Conservation (phyloP, 1,140 invertebrate species). For the Solen grandis region DNA sequence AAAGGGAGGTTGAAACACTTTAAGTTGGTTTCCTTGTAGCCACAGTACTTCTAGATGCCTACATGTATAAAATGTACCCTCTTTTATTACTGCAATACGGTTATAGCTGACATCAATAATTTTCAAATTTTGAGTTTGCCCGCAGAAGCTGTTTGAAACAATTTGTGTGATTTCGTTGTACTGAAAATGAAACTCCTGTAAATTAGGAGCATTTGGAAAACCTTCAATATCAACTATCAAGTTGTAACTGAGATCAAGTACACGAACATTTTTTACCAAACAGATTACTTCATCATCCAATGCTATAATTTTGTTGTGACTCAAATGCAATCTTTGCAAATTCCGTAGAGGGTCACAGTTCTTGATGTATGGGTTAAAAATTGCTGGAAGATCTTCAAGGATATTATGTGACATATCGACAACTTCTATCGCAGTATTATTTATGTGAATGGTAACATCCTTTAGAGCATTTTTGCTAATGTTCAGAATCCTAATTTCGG, state of each 20-base stretch:
- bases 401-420: constrained; percentile 20
- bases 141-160: too few species aligned
- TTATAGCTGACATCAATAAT: constrained; percentile 18
- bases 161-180: too few species aligned
- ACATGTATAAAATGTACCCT: constrained; percentile 2
- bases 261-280: too few species aligned
- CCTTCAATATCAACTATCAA: too few species aligned
- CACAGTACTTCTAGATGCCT: constrained; percentile 1
- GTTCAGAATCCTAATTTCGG: neutral
- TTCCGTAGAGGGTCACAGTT: neutral
- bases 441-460: neutral
- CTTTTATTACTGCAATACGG: neutral
- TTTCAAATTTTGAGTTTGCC: neutral
- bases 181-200: too few species aligned
- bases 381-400: neutral
- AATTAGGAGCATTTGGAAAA: too few species aligned
- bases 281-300: neutral
- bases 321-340: neutral
- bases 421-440: neutral
- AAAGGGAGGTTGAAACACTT: neutral
- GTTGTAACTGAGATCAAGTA: too few species aligned
- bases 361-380: neutral
- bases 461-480: neutral
- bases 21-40: constrained; percentile 12
- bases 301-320: neutral